These are phyloP conservation scores for Oegoconia quadripuncta DNA, from an alignment of 2,888 invertebrate species.

Conservation along the genomic window DNA sequence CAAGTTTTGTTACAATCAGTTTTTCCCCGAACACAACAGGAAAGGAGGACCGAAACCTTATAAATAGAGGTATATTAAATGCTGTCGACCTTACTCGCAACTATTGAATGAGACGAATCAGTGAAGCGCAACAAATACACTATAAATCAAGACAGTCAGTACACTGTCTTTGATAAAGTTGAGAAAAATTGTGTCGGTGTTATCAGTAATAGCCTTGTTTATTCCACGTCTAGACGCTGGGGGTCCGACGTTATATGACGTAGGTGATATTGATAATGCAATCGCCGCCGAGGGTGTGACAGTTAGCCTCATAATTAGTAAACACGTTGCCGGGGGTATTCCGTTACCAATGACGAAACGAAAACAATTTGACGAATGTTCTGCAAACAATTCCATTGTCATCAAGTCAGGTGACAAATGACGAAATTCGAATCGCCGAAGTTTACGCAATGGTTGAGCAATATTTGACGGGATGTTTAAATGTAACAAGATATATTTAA, in stretches of 20 bases:
- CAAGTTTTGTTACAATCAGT: too few relatives aligned
- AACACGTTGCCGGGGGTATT: constrained; percentile 23
- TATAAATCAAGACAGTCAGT: constrained; percentile 27
- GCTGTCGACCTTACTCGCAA: constrained; percentile 31
- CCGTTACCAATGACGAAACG: constrained; percentile 11
- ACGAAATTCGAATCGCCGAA: not conserved
- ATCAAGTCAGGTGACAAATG: not conserved
- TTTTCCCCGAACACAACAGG: constrained; percentile 15
- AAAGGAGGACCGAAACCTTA: constrained; percentile 32
- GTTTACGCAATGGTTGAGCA: not conserved
- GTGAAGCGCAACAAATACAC: constrained; percentile 45
- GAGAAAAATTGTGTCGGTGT: too few relatives aligned
- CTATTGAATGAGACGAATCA: constrained; percentile 24
- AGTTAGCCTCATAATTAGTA: constrained; percentile 29
- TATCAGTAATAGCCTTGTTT: constrained; percentile 12
- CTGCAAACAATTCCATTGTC: constrained; percentile 12
- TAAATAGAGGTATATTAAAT: constrained; percentile 21
- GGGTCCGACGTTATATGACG: constrained; percentile 30
- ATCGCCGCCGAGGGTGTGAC: constrained; percentile 26
- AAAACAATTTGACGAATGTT: constrained; percentile 24
- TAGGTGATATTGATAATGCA: constrained; percentile 24
- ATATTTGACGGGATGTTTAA: not conserved
- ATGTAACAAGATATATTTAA: not conserved
- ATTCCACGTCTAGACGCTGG: constrained; percentile 24
- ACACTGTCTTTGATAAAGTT: constrained; percentile 9